Evolutionary conservation across 2,797 vertebrate species (phyloP).

Genomic region (Syndactyla subalaris): DNA sequence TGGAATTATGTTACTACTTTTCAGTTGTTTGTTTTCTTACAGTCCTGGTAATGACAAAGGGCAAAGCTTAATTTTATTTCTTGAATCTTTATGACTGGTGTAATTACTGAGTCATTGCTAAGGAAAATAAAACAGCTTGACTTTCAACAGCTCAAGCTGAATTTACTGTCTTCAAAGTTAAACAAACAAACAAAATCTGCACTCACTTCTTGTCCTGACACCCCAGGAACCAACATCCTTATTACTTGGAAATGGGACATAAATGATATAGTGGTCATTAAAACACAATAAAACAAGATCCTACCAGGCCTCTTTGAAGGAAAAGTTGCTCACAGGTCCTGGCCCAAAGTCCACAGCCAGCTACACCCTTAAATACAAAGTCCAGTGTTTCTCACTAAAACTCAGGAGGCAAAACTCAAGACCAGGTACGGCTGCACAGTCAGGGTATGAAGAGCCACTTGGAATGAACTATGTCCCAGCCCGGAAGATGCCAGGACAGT

Average conservation of each 20-base stretch:
- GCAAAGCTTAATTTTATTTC: not conserved
- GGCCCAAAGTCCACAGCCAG: not conserved
- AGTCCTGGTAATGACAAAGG: not conserved
- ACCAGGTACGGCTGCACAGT: not conserved
- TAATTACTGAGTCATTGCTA: conserved; percentile 13
- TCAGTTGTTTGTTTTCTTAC: not conserved
- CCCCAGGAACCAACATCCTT: not conserved
- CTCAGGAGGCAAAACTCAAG: not conserved
- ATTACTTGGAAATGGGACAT: not conserved
- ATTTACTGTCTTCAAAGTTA: not conserved
- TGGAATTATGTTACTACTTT: not conserved
- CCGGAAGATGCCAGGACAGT: not conserved
- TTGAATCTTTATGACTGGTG: not conserved
- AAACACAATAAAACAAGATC: not conserved
- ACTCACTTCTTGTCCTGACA: not conserved
- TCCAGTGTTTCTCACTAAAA: not conserved
- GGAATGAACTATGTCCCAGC: not conserved
- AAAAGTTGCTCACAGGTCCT: not conserved
- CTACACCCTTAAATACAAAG: not conserved
- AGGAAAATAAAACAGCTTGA: conserved; percentile 16
- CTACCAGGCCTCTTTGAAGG: not conserved
- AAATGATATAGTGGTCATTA: not conserved
- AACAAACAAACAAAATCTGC: conserved; percentile 45
- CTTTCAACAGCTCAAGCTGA: conserved; percentile 11
- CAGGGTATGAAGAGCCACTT: not conserved